A percentile compares a stretch with the other conserved stretches of the same genome.
These are phyloP conservation scores for Oxycera nigricornis DNA, from an alignment of 2,888 invertebrate genomes.

Conservation along the genomic window DNA sequence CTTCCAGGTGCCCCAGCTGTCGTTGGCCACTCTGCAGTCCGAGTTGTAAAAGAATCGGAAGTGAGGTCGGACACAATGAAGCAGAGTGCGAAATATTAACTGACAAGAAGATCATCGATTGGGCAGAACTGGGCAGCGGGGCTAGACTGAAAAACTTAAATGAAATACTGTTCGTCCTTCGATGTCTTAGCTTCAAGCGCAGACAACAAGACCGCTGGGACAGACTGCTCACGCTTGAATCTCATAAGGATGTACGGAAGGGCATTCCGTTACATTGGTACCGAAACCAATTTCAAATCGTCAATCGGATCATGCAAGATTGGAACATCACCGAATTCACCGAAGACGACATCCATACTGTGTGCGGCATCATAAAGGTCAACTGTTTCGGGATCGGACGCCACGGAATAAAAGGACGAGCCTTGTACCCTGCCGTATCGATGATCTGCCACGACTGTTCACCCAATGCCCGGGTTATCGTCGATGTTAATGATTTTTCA, in stretches of 20 bases:
- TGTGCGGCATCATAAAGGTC: slow-evolving; percentile 79
- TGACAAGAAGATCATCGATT: slow-evolving; percentile 56
- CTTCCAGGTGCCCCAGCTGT: slow-evolving; percentile 70
- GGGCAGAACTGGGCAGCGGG: slow-evolving; percentile 50
- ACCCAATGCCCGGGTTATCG: slow-evolving; percentile 76
- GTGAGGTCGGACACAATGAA: slow-evolving; percentile 67
- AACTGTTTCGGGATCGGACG: slow-evolving; percentile 68
- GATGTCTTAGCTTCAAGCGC: slow-evolving; percentile 71
- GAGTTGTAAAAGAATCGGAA: slow-evolving; percentile 66
- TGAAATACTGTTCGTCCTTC: slow-evolving; percentile 59
- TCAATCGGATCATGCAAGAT: slow-evolving; percentile 66
- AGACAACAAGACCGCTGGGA: slow-evolving; percentile 66
- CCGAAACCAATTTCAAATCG: slow-evolving; percentile 71
- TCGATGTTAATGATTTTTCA: slow-evolving; percentile 67
- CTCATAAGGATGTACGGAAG: slow-evolving; percentile 67
- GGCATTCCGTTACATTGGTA: slow-evolving; percentile 71
- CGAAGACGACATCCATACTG: slow-evolving; percentile 72
- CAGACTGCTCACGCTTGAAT: slow-evolving; percentile 70
- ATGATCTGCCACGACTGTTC: slow-evolving; percentile 78
- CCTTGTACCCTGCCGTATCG: slow-evolving; percentile 74
- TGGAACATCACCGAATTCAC: slow-evolving; percentile 69
- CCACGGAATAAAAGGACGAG: slow-evolving; percentile 70
- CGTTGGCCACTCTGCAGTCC: slow-evolving; percentile 79
- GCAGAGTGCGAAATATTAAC: slow-evolving; percentile 68
- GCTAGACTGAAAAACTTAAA: slow-evolving; percentile 55